These are phyloP conservation scores for Choristoneura rosaceana DNA, from an alignment of 2,888 invertebrate genomes.

Conservation along the genomic window DNA sequence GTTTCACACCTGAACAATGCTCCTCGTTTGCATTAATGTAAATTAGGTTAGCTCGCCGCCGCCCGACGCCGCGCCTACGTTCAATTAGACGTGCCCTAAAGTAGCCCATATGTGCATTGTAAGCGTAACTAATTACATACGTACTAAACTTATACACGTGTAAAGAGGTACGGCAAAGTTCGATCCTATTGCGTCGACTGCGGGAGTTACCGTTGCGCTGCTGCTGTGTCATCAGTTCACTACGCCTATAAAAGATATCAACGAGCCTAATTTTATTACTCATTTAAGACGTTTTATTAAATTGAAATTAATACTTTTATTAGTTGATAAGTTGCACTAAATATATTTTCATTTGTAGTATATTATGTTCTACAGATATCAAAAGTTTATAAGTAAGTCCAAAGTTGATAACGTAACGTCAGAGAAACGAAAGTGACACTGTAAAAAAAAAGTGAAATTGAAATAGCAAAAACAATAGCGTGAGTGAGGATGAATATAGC, in stretches of 20 bases:
- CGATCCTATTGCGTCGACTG: constrained; percentile 55
- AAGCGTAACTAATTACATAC: constrained; percentile 68
- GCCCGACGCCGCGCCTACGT: constrained; percentile 73
- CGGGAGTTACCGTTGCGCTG: constrained; percentile 17
- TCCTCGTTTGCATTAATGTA: constrained; percentile 85
- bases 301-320: constrained; percentile 1
- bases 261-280: constrained; percentile 31
- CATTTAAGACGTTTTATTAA: constrained; percentile 22
- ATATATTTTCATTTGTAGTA: neutral
- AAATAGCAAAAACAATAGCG: constrained; percentile 54
- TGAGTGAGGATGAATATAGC: constrained; percentile 66
- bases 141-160: constrained; percentile 64
- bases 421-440: constrained; percentile 26
- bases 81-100: constrained; percentile 82
- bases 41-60: constrained; percentile 79
- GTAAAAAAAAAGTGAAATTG: constrained; percentile 43
- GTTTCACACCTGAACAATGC: constrained; percentile 86
- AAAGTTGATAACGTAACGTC: neutral
- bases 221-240: constrained; percentile 15
- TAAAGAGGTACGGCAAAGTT: constrained; percentile 59
- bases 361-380: neutral
- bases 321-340: no score
- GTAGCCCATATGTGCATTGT: constrained; percentile 77
- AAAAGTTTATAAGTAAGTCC: neutral
- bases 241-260: constrained; percentile 38